These are phyloP conservation scores for Coelopa pilipes DNA, from an alignment of 2,888 invertebrate species.

Conservation along the genomic window DNA sequence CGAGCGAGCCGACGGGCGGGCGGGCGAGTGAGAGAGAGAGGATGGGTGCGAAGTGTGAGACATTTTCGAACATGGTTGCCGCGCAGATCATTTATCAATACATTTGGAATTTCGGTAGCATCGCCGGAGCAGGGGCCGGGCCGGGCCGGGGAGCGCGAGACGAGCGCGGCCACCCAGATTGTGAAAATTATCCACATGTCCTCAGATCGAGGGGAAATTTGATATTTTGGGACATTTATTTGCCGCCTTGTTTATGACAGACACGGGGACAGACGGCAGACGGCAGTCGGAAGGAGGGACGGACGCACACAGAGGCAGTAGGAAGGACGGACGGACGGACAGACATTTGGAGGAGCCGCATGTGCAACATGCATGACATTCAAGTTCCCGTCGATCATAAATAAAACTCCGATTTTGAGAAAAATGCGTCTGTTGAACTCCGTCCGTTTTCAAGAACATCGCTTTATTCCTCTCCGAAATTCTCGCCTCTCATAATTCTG, in stretches of 20 bases:
- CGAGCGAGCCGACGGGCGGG: not conserved
- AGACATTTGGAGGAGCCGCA: not conserved
- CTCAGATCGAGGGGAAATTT: slow-evolving; percentile 29
- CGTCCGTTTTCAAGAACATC: not conserved
- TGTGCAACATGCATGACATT: slow-evolving; percentile 23
- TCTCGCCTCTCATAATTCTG: too few relatives aligned
- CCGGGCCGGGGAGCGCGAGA: not conserved
- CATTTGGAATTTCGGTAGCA: slow-evolving; percentile 28
- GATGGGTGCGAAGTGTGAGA: slow-evolving; percentile 62
- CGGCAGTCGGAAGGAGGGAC: not conserved
- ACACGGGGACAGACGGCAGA: not conserved
- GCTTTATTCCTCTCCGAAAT: too few relatives aligned
- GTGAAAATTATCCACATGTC: slow-evolving; percentile 32
- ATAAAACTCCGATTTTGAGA: slow-evolving; percentile 25
- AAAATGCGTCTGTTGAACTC: slow-evolving; percentile 33
- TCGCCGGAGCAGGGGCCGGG: too few relatives aligned
- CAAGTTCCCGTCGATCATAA: slow-evolving; percentile 29
- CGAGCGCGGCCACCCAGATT: slow-evolving; percentile 32
- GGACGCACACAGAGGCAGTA: too few relatives aligned
- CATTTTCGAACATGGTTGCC: slow-evolving; percentile 51
- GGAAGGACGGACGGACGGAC: too few relatives aligned
- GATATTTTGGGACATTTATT: slow-evolving; percentile 20
- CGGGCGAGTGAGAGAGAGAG: slow-evolving; percentile 1
- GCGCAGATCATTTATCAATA: slow-evolving; percentile 45
- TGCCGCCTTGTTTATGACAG: not conserved